Evolutionary conservation across 1,140 invertebrate species (phyloP).

Genomic region (Pseudomyrmex gracilis): DNA sequence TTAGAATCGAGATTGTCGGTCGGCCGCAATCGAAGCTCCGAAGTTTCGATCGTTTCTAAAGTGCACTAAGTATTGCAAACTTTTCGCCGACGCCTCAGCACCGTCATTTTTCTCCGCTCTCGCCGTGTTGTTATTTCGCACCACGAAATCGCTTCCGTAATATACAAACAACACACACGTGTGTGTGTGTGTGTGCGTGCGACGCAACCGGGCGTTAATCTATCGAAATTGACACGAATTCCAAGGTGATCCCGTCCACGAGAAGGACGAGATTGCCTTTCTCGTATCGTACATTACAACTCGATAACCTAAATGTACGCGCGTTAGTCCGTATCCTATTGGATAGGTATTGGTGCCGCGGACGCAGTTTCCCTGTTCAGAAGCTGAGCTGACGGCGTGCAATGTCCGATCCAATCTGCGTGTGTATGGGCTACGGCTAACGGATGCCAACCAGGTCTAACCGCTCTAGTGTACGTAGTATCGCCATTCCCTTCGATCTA

Average conservation of each 20-base stretch:
- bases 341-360: slow-evolving; percentile 50
- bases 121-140: background rate
- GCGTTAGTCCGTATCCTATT: slow-evolving; percentile 74
- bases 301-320: slow-evolving; percentile 73
- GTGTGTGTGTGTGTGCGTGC: background rate
- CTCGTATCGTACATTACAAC: slow-evolving; percentile 70
- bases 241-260: slow-evolving; percentile 56
- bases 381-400: slow-evolving; percentile 77
- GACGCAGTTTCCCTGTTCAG: slow-evolving; percentile 76
- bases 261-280: slow-evolving; percentile 71
- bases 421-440: slow-evolving; percentile 69
- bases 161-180: too few relatives aligned
- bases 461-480: slow-evolving; percentile 61
- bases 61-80: background rate
- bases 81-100: too few relatives aligned
- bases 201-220: background rate
- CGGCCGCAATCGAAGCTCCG: background rate
- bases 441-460: slow-evolving; percentile 57
- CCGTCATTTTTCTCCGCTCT: too few relatives aligned
- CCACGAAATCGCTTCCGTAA: background rate
- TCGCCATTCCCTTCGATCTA: slow-evolving; percentile 66
- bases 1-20: slow-evolving; percentile 14
- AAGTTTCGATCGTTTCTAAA: background rate
- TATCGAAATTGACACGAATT: slow-evolving; percentile 65
- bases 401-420: slow-evolving; percentile 78